Evolutionary conservation across 1,140 invertebrate genomes (phyloP).

Genomic region (Magallana gigas): DNA sequence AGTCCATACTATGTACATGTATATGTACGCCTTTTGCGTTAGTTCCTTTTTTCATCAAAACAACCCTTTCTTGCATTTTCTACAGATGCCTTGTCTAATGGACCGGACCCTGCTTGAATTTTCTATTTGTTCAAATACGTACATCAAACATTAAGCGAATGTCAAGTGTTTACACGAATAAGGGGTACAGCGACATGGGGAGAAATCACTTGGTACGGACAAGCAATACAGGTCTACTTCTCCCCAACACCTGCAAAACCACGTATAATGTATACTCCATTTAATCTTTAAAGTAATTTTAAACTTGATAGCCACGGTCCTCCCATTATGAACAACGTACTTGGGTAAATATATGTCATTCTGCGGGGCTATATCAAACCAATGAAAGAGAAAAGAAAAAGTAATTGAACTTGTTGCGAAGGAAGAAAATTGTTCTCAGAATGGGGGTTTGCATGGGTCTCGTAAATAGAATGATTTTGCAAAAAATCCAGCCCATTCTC

Average conservation of each 20-base stretch:
- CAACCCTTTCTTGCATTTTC: no score
- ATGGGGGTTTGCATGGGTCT: neutral
- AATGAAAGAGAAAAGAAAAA: neutral
- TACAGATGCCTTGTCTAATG: no score
- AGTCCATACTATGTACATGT: no score
- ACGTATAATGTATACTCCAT: slow-evolving; percentile 1
- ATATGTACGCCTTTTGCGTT: no score
- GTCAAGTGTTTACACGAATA: neutral
- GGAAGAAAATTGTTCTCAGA: neutral
- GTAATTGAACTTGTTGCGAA: neutral
- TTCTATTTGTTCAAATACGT: neutral
- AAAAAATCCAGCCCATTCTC: neutral
- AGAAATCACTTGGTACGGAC: neutral
- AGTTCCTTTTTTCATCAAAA: no score
- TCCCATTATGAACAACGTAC: neutral
- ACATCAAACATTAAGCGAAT: neutral
- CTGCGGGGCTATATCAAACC: neutral
- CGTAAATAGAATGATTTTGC: neutral
- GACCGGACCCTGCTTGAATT: neutral
- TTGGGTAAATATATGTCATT: neutral
- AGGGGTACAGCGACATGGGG: neutral
- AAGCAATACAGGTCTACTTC: neutral
- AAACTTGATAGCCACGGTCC: slow-evolving; percentile 4
- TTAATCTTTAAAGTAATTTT: slow-evolving; percentile 3
- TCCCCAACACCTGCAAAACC: slow-evolving; percentile 11